Evolutionary conservation across 1,140 invertebrate genomes (phyloP).

Genomic region (Tetraneura akinire): DNA sequence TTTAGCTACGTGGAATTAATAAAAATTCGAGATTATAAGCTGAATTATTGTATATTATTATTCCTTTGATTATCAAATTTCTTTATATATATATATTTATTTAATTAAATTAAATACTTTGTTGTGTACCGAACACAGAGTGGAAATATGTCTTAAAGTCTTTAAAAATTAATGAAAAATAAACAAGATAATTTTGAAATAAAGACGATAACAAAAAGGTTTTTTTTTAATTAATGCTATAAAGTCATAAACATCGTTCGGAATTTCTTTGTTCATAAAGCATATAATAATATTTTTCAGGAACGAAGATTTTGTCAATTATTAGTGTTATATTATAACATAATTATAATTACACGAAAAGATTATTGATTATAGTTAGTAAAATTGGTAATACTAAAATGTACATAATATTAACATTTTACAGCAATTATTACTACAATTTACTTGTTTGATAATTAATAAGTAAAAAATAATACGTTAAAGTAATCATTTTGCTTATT

Average conservation of each 20-base stretch:
- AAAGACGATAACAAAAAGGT: slow-evolving; percentile 6
- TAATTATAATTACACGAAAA: no score
- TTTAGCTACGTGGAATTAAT: slow-evolving; percentile 18
- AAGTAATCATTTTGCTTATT: no score
- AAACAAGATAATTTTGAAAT: neutral
- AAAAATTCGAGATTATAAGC: slow-evolving; percentile 10
- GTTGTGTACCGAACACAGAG: neutral
- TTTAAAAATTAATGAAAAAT: neutral
- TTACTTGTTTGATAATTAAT: no score
- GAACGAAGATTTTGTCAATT: no score
- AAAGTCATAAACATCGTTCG: neutral
- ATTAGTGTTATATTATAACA: no score
- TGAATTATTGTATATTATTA: neutral
- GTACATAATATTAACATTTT: no score
- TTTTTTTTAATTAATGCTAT: neutral
- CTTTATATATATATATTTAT: neutral
- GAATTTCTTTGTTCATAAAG: neutral
- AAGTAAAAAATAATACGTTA: no score
- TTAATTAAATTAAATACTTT: slow-evolving; percentile 20
- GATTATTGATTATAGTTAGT: no score
- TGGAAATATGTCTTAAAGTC: no score
- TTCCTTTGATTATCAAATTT: neutral
- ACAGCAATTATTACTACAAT: no score
- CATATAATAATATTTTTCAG: no score
- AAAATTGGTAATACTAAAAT: no score